phyloP scores from a whole-genome alignment of 1,140 invertebrate genomes.

The Apis florea region DNA sequence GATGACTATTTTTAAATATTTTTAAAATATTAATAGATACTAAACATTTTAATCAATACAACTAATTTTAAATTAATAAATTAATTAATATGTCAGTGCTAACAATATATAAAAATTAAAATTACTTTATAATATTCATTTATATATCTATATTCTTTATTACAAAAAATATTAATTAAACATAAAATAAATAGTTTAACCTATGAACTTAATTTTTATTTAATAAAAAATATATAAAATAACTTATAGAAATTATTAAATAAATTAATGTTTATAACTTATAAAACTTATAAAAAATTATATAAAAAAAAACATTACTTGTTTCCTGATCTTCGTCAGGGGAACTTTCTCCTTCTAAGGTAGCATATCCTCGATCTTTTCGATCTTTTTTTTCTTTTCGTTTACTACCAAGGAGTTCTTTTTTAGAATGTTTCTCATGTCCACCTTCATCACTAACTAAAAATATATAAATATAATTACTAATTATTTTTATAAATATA shows the following conservation, averaged over 20 bases:
- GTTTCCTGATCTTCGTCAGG: slow-evolving; percentile 92
- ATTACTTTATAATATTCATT: slow-evolving; percentile 24
- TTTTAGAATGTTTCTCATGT: slow-evolving; percentile 88
- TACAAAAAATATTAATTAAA: neutral
- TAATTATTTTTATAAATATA: neutral
- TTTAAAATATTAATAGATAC: neutral
- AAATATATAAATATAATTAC: neutral
- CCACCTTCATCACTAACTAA: slow-evolving; percentile 88
- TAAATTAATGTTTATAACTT: neutral
- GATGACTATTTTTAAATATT: neutral
- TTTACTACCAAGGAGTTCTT: slow-evolving; percentile 87
- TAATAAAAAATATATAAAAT: neutral
- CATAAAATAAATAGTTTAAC: neutral
- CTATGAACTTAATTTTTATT: neutral
- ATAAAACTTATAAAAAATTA: neutral
- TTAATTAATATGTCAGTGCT: slow-evolving; percentile 32
- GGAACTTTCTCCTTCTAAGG: slow-evolving; percentile 95
- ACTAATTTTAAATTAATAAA: slow-evolving; percentile 29
- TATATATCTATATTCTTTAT: neutral
- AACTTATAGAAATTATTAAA: no score
- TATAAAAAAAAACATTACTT: slow-evolving; percentile 80
- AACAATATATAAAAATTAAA: slow-evolving; percentile 46
- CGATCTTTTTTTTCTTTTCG: slow-evolving; percentile 91
- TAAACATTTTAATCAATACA: slow-evolving; percentile 17
- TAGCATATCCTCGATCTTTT: slow-evolving; percentile 93